Conservation (phyloP, 2,888 invertebrate species). For the Uropetala carovei region DNA sequence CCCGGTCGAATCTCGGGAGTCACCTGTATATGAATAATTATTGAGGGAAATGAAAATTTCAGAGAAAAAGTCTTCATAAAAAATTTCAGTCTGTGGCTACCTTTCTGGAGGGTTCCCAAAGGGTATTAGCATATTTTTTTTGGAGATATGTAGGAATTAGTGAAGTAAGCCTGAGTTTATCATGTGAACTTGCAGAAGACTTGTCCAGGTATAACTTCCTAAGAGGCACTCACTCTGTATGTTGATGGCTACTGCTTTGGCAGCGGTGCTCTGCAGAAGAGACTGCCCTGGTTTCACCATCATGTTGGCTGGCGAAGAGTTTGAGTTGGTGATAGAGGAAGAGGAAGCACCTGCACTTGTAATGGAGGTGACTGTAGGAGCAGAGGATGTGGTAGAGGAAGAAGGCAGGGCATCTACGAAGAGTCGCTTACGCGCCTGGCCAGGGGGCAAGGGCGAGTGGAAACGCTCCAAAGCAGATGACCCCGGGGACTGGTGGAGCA, state of each 20-base stretch:
- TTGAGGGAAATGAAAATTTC: too few species aligned
- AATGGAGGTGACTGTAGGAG: constrained; percentile 31
- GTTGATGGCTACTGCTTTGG: constrained; percentile 68
- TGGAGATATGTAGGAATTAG: neutral
- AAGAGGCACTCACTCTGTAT: constrained; percentile 68
- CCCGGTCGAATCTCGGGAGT: too few species aligned
- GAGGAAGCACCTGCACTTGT: constrained; percentile 47
- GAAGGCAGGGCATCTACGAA: constrained; percentile 68
- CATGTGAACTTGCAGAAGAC: constrained; percentile 46
- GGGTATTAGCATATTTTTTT: neutral
- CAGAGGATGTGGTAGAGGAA: constrained; percentile 39
- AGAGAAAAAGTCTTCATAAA: too few species aligned
- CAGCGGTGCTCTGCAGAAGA: constrained; percentile 72
- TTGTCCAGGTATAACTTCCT: constrained; percentile 42
- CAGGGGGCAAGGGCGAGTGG: constrained; percentile 80
- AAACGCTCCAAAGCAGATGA: constrained; percentile 78
- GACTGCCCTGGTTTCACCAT: constrained; percentile 79
- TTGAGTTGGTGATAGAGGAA: constrained; percentile 49
- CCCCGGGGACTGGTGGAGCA: constrained; percentile 70
- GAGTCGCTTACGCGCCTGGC: constrained; percentile 74
- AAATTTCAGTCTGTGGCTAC: too few species aligned
- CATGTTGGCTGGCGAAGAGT: constrained; percentile 64
- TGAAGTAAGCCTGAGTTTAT: neutral
- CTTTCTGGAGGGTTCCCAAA: neutral
- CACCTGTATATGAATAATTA: too few species aligned